Base-by-base conservation (phyloP, 30 jellyfish, hydroid and myxozoan species). In the Turritopsis rubra region DNA sequence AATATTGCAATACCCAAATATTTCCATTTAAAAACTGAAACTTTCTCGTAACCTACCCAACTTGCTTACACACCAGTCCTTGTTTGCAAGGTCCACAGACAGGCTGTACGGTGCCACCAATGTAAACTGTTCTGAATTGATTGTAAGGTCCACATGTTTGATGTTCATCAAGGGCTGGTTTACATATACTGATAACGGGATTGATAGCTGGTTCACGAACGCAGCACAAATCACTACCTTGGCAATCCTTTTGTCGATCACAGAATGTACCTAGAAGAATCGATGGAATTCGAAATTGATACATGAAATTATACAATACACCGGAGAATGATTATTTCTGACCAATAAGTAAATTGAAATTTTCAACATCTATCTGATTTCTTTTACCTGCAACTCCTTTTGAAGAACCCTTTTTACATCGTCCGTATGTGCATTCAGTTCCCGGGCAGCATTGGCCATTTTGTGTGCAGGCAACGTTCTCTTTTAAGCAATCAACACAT, bases 161-260 rank as follows among this genome's bases (percentile, higher is more conserved):
- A 86, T 90, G 95, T 29, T 85, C 97, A 79, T 85, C 97, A 70
- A 90, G 60, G 21, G 97, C 95, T 13, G 97, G 97, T 30, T 90
- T 90, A 84, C 97, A 90, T 79, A 90, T 90, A 71, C 93, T 81
- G 84, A 90, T 90, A 65, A 85, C 95, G 16, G 97, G 97, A 84
- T 90, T 90, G 87, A 90, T 90, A 21, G 97, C 95, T 23, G 97
- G 97, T 41, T 90, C 97, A 73, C 97, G 95, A 24, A 90, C 97
- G 84, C 97, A 90, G 66, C 97, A 90, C 75, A 90, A 41, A 74
- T 90, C 93, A 80, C 84, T 73, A 4, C 97, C 97, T 18, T 71
- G 89, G 75, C 97, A 90, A 83, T 90, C 97, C 85, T 90, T 90
- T 75, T 90, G 97, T 77, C 97, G 85, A 65, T 90, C 97, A 66